Evolutionary conservation across 1,140 invertebrate species (phyloP).

Genomic region (Cydia fagiglandana): DNA sequence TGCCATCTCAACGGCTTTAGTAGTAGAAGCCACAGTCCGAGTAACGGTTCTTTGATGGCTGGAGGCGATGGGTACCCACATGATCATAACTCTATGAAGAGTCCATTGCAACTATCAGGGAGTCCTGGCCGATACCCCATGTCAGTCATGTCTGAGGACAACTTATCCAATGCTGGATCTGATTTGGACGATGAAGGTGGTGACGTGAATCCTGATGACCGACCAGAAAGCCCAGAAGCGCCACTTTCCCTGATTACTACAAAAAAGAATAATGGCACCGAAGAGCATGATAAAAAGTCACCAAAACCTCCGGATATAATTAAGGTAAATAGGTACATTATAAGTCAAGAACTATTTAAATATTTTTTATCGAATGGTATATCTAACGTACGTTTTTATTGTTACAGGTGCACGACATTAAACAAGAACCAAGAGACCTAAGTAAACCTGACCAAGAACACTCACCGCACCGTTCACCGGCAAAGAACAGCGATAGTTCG

Average conservation of each 20-base stretch:
- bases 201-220: conserved; percentile 77
- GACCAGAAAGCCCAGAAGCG: conserved; percentile 82
- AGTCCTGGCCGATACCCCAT: conserved; percentile 76
- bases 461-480: conserved; percentile 72
- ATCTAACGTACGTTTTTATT: conserved; percentile 39
- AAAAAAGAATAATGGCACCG: conserved; percentile 71
- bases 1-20: conserved; percentile 83
- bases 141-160: conserved; percentile 81
- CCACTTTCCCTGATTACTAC: conserved; percentile 84
- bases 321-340: conserved; percentile 59
- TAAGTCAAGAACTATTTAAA: background rate
- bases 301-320: conserved; percentile 77
- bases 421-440: conserved; percentile 79
- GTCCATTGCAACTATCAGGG: conserved; percentile 71
- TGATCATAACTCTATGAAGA: conserved; percentile 79
- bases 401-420: conserved; percentile 74
- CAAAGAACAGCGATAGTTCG: conserved; percentile 77
- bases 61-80: conserved; percentile 79
- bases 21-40: conserved; percentile 81
- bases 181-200: conserved; percentile 82
- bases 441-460: conserved; percentile 70
- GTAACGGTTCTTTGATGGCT: conserved; percentile 79
- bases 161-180: conserved; percentile 81
- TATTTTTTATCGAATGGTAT: background rate
- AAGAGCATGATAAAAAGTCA: conserved; percentile 71